phyloP scores from a whole-genome alignment of 64 coral and sea anemone species.

The Porites lutea region DNA sequence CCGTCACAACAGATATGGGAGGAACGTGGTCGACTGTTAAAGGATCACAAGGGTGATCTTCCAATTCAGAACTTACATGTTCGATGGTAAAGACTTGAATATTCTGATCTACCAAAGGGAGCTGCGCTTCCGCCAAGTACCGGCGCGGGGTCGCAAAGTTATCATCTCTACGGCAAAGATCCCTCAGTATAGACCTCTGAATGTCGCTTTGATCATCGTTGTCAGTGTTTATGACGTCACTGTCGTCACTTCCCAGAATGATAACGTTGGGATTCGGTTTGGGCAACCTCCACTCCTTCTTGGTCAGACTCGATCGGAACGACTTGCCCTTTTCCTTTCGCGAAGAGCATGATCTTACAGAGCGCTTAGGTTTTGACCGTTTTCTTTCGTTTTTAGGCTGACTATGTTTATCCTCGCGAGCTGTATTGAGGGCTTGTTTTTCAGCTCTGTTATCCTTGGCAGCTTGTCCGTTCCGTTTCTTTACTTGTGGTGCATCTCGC shows the following conservation, averaged over 20 bases:
- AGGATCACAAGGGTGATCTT: not conserved
- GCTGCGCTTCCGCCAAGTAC: slow-evolving; percentile 5
- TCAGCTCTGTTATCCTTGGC: slow-evolving; percentile 6
- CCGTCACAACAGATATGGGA: slow-evolving; percentile 17
- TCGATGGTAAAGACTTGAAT: not conserved
- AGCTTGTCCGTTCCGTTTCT: not conserved
- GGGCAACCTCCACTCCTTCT: slow-evolving; percentile 9
- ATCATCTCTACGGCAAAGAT: slow-evolving; percentile 4
- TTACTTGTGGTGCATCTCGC: not conserved
- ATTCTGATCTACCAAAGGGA: slow-evolving; percentile 2
- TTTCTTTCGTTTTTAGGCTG: slow-evolving; percentile 16
- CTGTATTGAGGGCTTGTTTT: not conserved
- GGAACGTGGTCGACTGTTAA: slow-evolving; percentile 16
- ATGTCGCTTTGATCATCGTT: not conserved
- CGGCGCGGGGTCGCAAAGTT: not conserved
- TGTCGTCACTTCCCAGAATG: not conserved
- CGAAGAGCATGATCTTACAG: slow-evolving; percentile 18
- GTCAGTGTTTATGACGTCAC: slow-evolving; percentile 1
- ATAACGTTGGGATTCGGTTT: not conserved
- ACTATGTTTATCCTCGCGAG: not conserved
- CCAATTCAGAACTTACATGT: not conserved
- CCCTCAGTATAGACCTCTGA: not conserved
- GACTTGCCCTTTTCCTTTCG: not conserved
- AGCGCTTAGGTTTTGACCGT: not conserved
- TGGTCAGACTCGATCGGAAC: not conserved